phyloP scores from a whole-genome alignment of 2,113 vertebrate species.

The Scatophagus argus region DNA sequence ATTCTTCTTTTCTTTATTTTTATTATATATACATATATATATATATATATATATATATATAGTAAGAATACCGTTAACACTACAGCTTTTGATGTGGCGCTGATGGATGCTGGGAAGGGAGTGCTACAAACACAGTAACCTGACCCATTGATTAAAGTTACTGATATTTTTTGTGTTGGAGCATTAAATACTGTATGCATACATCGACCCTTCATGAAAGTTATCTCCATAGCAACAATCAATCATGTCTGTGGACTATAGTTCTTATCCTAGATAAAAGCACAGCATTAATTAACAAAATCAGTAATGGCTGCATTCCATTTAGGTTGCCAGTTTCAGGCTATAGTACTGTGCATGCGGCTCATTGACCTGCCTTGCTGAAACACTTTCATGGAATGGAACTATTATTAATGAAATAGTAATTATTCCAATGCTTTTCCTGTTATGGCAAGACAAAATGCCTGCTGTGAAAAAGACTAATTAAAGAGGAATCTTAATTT shows the following conservation, averaged over 20 bases:
- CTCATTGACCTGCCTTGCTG: background rate
- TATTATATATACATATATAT: too few species aligned
- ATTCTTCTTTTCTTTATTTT: too few species aligned
- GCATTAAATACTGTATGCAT: background rate
- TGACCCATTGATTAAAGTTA: background rate
- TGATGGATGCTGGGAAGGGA: constrained; percentile 20
- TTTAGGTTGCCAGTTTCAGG: background rate
- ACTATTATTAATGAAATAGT: background rate
- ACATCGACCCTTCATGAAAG: background rate
- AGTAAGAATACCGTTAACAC: background rate
- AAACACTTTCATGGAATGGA: background rate
- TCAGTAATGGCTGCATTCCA: constrained; percentile 3
- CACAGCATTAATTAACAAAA: constrained; percentile 6
- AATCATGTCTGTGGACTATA: background rate
- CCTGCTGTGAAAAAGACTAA: too few species aligned
- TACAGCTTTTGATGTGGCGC: background rate
- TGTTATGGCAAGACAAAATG: too few species aligned
- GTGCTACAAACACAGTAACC: too few species aligned
- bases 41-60: too few species aligned
- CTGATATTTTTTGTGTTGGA: background rate
- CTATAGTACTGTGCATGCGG: background rate
- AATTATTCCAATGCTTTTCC: background rate
- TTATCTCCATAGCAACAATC: constrained; percentile 17
- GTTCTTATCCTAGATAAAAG: background rate
- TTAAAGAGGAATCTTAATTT: background rate